Evolutionary conservation across 2,113 vertebrate genomes (phyloP), one percentile per base, ranked within the genome.

Genomic region (Poecilia latipinna): DNA sequence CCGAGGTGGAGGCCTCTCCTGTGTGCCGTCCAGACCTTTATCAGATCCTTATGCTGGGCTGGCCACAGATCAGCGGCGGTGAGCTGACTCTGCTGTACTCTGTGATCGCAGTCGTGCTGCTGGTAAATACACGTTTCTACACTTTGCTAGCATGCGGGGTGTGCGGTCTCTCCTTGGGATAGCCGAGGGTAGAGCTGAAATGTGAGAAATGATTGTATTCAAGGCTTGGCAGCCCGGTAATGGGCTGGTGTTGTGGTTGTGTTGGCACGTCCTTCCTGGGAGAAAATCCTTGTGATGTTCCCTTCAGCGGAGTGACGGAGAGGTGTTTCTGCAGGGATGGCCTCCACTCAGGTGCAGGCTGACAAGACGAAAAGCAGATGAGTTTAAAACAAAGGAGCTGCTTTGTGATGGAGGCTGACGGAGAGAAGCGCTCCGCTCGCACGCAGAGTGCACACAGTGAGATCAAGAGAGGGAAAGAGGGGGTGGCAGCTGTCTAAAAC

Each of bases 241-340:
- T 87, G 84, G 86, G 71, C 76, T 77, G 87, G 39, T 64, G 68
- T 82, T 83, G 81, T 80, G 86, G 82, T 70, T 75, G 78, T 90
- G 88, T 87, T 86, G 63, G 78, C 78, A 68, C 78, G 77, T 65
- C 74, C 84, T 86, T 89, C 87, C 89, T 80, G 73, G 78, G 85
- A 72, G 75, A 86, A 82, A 75, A 79, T 70, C 74, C 57, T 83
- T 87, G 42, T 86, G 91, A 88, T 88, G 87, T 76, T 85, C 70
- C 69, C 81, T 83, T 83, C 80, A 66, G 61, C 60, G 78, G 76
- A 79, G 85, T 80, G 89, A 91, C 83, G 79, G 85, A 89, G 81
- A 88, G 68, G 44, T 69, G 80, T 75, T 68, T 74, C 76, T 82
- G 82, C 74, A 66, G 82, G 65, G 61, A 28, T 57, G 67, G 63